Evolutionary conservation across 2,797 vertebrate genomes (phyloP), one percentile per base, ranked within the genome.

Genomic region (Trachurus trachurus): DNA sequence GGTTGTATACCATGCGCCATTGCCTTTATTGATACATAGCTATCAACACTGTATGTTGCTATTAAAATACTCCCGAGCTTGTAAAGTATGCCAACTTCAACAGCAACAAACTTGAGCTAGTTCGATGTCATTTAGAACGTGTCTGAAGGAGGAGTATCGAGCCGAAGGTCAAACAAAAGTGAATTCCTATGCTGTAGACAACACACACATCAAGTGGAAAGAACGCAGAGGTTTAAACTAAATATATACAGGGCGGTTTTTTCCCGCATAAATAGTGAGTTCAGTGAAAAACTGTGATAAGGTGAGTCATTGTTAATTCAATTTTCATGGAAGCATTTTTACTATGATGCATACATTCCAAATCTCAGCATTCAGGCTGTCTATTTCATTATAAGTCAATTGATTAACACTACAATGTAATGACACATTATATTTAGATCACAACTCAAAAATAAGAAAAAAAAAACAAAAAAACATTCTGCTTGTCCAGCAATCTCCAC

Each of bases 1-100:
- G 50, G 61, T 34, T 74, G 56, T 70, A 80, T 57, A 74, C 58
- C 73, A 84, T 16, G 83, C 84, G 58, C 63, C 70, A 82, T 85
- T 88, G 83, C 74, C 29, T 90, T 88, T 78, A 90, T 79, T 78
- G 81, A 86, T 84, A 85, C 83, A 81, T 42, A 57, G 75, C 82
- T 40, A 88, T 83, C 65, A 82, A 83, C 85, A 66, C 40, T 70
- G 53, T 37, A 56, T 68, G 64, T 49, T 67, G 47, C 74, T 39
- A 69, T 76, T 82, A 82, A 87, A 87, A 89, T 58, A 63, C 74
- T 74, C 44, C 34, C 4, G 1, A 72, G 71, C 69, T 66, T 74
- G 62, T 82, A 78, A 85, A 88, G 72, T 68, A 47, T 56, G 63
- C 70, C 61, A 62, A 66, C 31, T 68, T 80, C 58, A 80, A 77